These are phyloP conservation scores for Poecile atricapillus DNA, from an alignment of 2,113 vertebrate species.

Conservation along the genomic window DNA sequence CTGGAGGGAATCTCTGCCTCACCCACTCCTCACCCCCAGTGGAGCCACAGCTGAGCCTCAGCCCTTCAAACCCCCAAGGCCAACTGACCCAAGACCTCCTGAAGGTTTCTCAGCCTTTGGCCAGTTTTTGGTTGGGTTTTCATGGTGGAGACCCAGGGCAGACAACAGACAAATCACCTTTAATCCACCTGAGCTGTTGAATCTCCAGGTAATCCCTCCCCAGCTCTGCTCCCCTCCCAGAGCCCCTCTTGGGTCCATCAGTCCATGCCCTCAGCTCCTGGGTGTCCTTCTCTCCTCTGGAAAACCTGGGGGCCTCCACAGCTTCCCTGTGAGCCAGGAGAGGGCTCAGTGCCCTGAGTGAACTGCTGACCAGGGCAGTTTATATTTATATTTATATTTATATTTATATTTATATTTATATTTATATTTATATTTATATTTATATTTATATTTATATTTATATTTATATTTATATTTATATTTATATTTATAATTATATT, in stretches of 20 bases:
- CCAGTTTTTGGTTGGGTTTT: background rate
- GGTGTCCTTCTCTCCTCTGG: background rate
- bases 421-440: too few species aligned
- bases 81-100: background rate
- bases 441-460: too few species aligned
- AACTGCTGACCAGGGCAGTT: background rate
- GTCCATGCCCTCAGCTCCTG: background rate
- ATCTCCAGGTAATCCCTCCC: background rate
- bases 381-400: too few species aligned
- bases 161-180: background rate
- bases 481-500: too few species aligned
- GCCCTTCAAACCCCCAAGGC: fast-evolving
- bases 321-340: background rate
- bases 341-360: background rate
- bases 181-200: constrained; percentile 34
- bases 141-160: background rate
- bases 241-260: background rate
- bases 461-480: too few species aligned
- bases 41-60: background rate
- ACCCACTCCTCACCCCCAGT: background rate
- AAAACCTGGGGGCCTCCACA: constrained; percentile 30
- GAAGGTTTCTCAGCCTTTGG: background rate
- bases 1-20: background rate
- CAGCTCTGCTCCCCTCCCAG: background rate
- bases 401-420: too few species aligned